Evolutionary conservation across 2,797 vertebrate species (phyloP).

Genomic region (Acestrorhynchus altus): DNA sequence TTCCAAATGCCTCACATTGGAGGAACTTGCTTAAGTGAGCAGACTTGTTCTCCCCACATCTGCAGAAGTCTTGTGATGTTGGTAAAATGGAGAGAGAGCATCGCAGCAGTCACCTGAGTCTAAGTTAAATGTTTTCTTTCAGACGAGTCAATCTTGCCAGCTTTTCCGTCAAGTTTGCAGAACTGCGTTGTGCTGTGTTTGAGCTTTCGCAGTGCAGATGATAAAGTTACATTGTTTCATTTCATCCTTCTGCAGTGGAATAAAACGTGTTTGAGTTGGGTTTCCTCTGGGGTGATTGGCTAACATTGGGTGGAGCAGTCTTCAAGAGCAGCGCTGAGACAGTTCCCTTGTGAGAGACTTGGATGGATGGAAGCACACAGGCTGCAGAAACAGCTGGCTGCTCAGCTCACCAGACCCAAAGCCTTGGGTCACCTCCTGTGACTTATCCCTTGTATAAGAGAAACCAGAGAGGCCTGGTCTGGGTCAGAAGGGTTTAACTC

Average conservation of each 20-base stretch:
- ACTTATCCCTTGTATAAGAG: slow-evolving; percentile 31
- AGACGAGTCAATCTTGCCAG: background rate
- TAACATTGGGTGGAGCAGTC: slow-evolving; percentile 13
- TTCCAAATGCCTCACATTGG: slow-evolving; percentile 35
- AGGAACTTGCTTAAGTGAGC: slow-evolving; percentile 27
- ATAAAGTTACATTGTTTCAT: too few relatives aligned
- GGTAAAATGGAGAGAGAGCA: slow-evolving; percentile 21
- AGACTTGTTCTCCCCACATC: slow-evolving; percentile 39
- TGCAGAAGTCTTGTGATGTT: slow-evolving; percentile 58
- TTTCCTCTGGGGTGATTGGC: slow-evolving; percentile 34
- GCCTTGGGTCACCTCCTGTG: slow-evolving; percentile 31
- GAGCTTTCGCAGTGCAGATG: too few relatives aligned
- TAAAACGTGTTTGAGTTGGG: slow-evolving; percentile 17
- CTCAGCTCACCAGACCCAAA: slow-evolving; percentile 19
- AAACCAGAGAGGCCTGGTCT: slow-evolving; percentile 13
- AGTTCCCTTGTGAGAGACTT: background rate
- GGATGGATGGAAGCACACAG: slow-evolving; percentile 27
- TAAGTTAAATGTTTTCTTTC: slow-evolving; percentile 60
- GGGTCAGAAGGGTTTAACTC: slow-evolving; percentile 39
- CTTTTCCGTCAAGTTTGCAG: slow-evolving; percentile 5
- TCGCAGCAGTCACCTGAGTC: slow-evolving; percentile 65
- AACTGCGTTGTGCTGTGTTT: background rate
- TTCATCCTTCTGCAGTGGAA: slow-evolving; percentile 9
- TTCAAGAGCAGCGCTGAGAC: slow-evolving; percentile 1
- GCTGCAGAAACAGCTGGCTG: slow-evolving; percentile 21